A percentile compares a stretch with the other conserved stretches of the same genome.
These are phyloP conservation scores for Remorina albescens DNA, from an alignment of 2,797 vertebrate genomes.

Conservation along the genomic window DNA sequence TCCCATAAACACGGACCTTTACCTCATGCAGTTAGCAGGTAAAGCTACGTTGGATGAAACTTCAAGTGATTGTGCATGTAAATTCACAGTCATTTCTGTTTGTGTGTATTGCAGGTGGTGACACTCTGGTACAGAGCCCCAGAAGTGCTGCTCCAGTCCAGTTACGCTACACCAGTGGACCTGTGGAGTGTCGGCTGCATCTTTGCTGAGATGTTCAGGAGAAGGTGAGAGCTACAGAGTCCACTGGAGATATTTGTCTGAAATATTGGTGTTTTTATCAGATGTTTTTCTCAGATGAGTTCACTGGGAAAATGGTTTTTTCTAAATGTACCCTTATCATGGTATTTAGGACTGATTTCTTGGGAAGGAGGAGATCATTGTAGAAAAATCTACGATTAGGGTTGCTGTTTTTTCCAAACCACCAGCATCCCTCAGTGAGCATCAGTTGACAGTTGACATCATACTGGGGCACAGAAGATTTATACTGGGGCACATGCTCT, in stretches of 20 bases:
- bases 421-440: background rate
- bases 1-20: slow-evolving; percentile 32
- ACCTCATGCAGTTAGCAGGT: slow-evolving; percentile 26
- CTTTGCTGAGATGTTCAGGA: slow-evolving; percentile 94
- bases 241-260: too few species aligned
- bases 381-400: background rate
- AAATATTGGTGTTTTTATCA: background rate
- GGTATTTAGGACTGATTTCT: background rate
- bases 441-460: too few species aligned
- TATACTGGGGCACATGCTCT: too few species aligned
- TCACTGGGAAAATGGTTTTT: background rate
- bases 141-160: slow-evolving; percentile 93
- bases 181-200: slow-evolving; percentile 96
- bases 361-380: background rate
- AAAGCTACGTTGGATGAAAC: background rate
- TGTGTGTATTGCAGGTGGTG: slow-evolving; percentile 86
- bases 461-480: too few species aligned
- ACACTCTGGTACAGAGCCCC: slow-evolving; percentile 95
- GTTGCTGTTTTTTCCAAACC: too few species aligned
- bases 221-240: slow-evolving; percentile 84
- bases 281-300: background rate
- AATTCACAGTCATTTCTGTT: slow-evolving; percentile 11
- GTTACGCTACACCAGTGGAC: slow-evolving; percentile 93
- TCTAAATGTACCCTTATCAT: too few species aligned
- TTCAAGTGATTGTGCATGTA: slow-evolving; percentile 9